A percentile compares a stretch with the other conserved stretches of the same genome.
phyloP scores from a whole-genome alignment of 1,140 invertebrate genomes.

The Eueides isabella region DNA sequence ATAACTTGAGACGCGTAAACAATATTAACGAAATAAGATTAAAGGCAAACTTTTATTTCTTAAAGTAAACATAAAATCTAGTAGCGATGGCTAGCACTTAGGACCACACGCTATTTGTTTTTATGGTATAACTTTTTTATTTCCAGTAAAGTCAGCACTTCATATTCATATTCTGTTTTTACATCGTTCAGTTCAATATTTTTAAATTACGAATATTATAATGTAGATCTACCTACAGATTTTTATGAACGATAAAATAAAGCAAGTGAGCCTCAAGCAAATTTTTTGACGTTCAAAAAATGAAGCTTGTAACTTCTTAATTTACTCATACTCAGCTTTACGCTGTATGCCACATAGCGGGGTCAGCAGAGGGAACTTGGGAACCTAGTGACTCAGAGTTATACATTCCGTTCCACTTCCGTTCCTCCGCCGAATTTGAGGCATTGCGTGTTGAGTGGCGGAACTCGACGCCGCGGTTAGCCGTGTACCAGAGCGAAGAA shows the following conservation, averaged over 20 bases:
- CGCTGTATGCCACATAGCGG: no score
- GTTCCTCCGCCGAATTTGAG: no score
- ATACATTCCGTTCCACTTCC: no score
- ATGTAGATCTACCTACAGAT: slow-evolving; percentile 2
- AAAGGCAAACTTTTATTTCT: slow-evolving; percentile 62
- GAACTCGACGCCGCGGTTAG: no score
- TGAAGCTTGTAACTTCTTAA: no score
- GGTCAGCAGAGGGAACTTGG: no score
- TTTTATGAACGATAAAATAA: not conserved
- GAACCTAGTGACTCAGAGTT: no score
- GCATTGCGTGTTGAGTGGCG: no score
- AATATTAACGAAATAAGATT: slow-evolving; percentile 56
- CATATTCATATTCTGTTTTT: slow-evolving; percentile 23
- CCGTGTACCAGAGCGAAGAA: no score
- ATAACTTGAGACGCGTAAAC: not conserved
- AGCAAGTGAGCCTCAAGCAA: no score
- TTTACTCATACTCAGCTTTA: no score
- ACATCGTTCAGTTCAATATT: slow-evolving; percentile 8
- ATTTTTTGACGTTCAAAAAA: no score
- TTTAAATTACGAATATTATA: not conserved
- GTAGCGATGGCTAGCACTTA: slow-evolving; percentile 55
- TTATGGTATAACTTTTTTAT: slow-evolving; percentile 71
- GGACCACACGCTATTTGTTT: slow-evolving; percentile 68
- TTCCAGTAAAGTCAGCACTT: slow-evolving; percentile 50
- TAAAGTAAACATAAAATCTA: slow-evolving; percentile 53